Base-by-base conservation (phyloP, 35 echinoderm and acorn worm species). In the Amphiura filiformis region DNA sequence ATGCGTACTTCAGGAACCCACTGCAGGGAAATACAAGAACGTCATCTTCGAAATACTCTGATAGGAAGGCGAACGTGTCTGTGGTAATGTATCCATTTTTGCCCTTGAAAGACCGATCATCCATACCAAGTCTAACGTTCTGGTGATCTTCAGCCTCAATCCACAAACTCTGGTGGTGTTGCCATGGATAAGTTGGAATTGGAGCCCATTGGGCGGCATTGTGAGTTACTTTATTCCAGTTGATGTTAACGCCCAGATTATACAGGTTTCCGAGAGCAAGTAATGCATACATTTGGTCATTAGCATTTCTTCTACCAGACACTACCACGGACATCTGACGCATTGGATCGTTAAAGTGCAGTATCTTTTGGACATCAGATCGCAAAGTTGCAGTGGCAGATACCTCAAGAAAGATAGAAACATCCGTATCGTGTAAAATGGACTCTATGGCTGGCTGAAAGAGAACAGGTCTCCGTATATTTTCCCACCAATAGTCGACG, bases 401-500 rank as follows among this genome's bases (percentile, higher is more conserved):
- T 38, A 87, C 88, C 80, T 98, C 96, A 14, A 98, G 76, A 26
- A 98, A 98, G 0, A 98, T 84, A 41, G 86, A 86, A 56, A 89
- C 65, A 5, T 92, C 65, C 13, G 90, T 77, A 41, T 98, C 92
- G 37, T 75, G 86, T 9, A 98, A 56, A 77, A 98, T 84, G 36
- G 77, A 75, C 78, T 92, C 92, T 39, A 98, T 82, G 18, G 96
- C 96, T 22, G 86, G 82, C 56, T 90, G 82, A 76, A 98, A 98
- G 33, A 84, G 87, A 32, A 98, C 96, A 11, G 89, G 57, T 65
- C 89, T 94, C 18, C 96, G 92, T 32, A 98, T 98, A 47, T 98
- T 98, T 18, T 80, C 64, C 96, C 96, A 98, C 96, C 96, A 98
- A 57, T 98, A 98, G 4, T 91, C 90, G 1, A 86, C 92, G 35